Conservation (phyloP, 35 echinoderm and acorn worm species). For the Ophioderma brevispina region DNA sequence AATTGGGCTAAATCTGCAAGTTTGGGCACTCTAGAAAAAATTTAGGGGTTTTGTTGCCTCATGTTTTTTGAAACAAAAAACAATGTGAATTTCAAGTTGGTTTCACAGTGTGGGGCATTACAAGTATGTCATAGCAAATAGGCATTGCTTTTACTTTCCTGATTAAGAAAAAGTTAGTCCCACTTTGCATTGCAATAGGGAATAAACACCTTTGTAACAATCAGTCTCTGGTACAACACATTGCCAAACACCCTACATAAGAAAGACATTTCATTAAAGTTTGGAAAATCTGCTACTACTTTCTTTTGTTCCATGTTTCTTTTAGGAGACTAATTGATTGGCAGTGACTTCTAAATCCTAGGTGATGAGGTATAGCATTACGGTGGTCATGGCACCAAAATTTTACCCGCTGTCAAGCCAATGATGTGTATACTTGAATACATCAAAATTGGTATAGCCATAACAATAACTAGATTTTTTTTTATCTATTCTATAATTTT, state of each 20-base stretch:
- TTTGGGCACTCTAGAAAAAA: too few relatives aligned
- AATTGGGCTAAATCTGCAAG: too few relatives aligned
- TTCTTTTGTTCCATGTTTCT: too few relatives aligned
- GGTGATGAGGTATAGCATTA: background rate
- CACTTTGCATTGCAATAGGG: background rate
- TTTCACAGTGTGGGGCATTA: too few relatives aligned
- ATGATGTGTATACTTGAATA: background rate
- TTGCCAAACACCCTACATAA: background rate
- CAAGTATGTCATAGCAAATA: too few relatives aligned
- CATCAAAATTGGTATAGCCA: background rate
- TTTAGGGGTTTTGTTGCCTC: too few relatives aligned
- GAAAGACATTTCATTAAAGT: background rate
- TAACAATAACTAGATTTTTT: background rate
- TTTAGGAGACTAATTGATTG: background rate
- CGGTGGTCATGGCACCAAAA: background rate
- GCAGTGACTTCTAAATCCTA: background rate
- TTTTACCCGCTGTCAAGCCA: background rate
- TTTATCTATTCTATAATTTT: background rate
- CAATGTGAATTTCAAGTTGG: too few relatives aligned
- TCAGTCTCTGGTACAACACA: background rate
- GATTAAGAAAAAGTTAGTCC: background rate
- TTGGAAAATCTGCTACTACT: background rate
- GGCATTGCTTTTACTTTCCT: too few relatives aligned
- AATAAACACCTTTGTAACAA: background rate
- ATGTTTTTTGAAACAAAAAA: too few relatives aligned